Conservation (phyloP, 2,113 vertebrate genomes). For the Psephotus haematonotus region DNA sequence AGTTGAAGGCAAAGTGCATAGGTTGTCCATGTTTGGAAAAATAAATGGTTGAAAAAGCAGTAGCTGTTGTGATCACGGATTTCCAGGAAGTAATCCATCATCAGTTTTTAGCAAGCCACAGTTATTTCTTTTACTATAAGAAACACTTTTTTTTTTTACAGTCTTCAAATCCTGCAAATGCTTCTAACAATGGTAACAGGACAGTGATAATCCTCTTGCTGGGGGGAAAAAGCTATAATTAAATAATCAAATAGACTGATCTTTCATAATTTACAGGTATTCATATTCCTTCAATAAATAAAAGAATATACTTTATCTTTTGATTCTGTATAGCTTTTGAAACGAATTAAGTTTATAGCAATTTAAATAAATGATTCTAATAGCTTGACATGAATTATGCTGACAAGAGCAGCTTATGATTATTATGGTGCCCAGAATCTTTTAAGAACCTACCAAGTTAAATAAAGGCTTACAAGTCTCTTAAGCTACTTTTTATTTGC, state of each 20-base stretch:
- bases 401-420: not conserved
- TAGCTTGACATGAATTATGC: conserved; percentile 22
- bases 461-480: conserved; percentile 60
- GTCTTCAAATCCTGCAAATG: not conserved
- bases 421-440: conserved; percentile 4
- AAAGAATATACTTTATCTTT: conserved; percentile 38
- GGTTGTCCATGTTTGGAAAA: not conserved
- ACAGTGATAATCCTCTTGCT: not conserved
- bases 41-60: not conserved
- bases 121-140: conserved; percentile 14
- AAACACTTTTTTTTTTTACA: not conserved
- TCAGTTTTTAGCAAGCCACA: conserved; percentile 14
- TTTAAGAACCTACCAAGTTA: conserved; percentile 46
- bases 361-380: conserved; percentile 29
- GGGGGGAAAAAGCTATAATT: not conserved
- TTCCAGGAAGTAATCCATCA: not conserved
- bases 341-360: not conserved
- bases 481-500: conserved; percentile 71
- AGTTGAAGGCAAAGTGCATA: conserved; percentile 25
- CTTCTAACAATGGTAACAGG: not conserved
- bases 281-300: conserved; percentile 54
- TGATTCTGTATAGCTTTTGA: conserved; percentile 21
- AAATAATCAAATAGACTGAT: conserved; percentile 18
- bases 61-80: not conserved
- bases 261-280: conserved; percentile 41